phyloP scores from a whole-genome alignment of 2,888 invertebrate genomes.

The Ophion obscuratus region DNA sequence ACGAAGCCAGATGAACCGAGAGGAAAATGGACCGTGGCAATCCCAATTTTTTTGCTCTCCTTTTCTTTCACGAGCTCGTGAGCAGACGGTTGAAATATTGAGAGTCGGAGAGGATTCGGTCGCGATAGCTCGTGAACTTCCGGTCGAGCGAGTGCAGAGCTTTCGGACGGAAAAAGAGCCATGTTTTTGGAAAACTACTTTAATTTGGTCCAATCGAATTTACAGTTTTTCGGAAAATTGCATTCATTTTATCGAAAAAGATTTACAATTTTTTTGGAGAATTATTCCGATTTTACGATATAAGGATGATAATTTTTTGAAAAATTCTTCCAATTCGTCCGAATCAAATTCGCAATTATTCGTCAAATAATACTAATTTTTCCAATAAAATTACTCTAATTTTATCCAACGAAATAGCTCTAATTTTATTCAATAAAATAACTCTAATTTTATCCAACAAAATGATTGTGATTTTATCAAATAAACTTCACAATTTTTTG shows the following conservation, averaged over 20 bases:
- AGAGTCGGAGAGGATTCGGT: neutral
- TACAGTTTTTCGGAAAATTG: neutral
- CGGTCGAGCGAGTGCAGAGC: neutral
- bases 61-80: neutral
- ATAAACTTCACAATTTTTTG: too few relatives aligned
- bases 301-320: too few relatives aligned
- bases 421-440: too few relatives aligned
- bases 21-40: constrained; percentile 12
- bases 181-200: neutral
- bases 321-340: too few relatives aligned
- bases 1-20: constrained; percentile 23
- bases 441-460: too few relatives aligned
- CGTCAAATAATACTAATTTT: too few relatives aligned
- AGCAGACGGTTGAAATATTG: neutral
- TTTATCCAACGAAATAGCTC: too few relatives aligned
- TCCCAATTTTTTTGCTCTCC: too few relatives aligned
- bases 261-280: neutral
- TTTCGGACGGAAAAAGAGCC: neutral
- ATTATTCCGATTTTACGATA: neutral
- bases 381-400: too few relatives aligned
- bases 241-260: neutral
- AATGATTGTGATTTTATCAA: too few relatives aligned
- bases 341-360: too few relatives aligned
- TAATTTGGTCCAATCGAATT: neutral
- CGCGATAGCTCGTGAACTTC: neutral